Conservation (phyloP, 1,140 invertebrate genomes). For the Chironomus tepperi region DNA sequence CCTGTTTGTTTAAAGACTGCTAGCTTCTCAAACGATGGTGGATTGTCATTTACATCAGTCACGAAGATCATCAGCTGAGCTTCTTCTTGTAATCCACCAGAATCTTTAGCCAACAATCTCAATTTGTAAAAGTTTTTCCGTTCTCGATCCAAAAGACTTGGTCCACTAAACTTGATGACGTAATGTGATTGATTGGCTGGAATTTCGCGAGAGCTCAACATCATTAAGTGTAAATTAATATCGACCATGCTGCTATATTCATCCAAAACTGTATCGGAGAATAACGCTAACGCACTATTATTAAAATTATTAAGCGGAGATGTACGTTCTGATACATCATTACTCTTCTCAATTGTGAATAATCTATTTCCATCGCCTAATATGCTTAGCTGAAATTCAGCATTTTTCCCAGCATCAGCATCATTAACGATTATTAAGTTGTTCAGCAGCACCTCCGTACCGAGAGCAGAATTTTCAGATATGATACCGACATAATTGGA, state of each 20-base stretch:
- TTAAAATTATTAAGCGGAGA: neutral
- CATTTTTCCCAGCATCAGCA: slow-evolving; percentile 68
- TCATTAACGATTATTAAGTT: slow-evolving; percentile 61
- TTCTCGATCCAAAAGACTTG: slow-evolving; percentile 65
- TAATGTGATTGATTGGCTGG: slow-evolving; percentile 32
- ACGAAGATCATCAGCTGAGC: slow-evolving; percentile 60
- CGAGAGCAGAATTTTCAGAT: slow-evolving; percentile 63
- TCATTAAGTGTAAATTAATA: slow-evolving; percentile 36
- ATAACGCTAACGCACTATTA: slow-evolving; percentile 12
- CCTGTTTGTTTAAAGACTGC: slow-evolving; percentile 54
- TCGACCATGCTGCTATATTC: slow-evolving; percentile 34
- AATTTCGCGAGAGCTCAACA: slow-evolving; percentile 33
- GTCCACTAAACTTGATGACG: slow-evolving; percentile 33
- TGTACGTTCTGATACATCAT: slow-evolving; percentile 7
- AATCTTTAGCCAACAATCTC: slow-evolving; percentile 63
- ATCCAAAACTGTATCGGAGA: slow-evolving; percentile 10
- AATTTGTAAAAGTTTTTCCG: slow-evolving; percentile 57
- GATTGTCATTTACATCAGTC: slow-evolving; percentile 77
- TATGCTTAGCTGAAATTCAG: slow-evolving; percentile 62
- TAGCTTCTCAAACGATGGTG: slow-evolving; percentile 59
- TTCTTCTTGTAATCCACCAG: slow-evolving; percentile 61
- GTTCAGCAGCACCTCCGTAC: slow-evolving; percentile 61
- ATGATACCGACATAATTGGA: slow-evolving; percentile 66
- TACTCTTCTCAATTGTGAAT: slow-evolving; percentile 58
- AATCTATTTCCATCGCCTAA: slow-evolving; percentile 64